Conservation (phyloP, 1,140 invertebrate species). For the Pseudomyrmex dendroicus region DNA sequence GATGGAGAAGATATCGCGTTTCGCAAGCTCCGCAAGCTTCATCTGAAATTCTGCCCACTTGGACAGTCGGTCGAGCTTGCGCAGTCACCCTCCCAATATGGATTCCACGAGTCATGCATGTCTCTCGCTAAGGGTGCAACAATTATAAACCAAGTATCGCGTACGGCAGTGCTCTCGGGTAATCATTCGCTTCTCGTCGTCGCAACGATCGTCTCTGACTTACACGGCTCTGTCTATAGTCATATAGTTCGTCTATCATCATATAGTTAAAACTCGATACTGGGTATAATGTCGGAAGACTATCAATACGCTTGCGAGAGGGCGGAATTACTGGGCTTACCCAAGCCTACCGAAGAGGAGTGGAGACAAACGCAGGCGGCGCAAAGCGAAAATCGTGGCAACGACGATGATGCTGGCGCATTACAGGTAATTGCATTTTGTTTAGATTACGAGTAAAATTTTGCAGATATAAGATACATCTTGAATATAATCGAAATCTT, state of each 20-base stretch:
- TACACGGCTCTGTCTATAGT: neutral
- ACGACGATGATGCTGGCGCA: constrained; percentile 67
- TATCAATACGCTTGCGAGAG: constrained; percentile 90
- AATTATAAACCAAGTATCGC: constrained; percentile 27
- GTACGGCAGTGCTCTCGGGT: neutral
- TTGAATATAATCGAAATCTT: neutral
- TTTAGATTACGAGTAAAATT: neutral
- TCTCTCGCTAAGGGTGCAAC: constrained; percentile 28
- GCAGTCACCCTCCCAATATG: constrained; percentile 74
- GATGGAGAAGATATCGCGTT: neutral
- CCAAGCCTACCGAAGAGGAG: constrained; percentile 88
- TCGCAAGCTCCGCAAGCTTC: neutral
- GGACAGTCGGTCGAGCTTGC: constrained; percentile 68
- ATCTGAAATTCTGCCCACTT: constrained; percentile 23
- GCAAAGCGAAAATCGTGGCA: constrained; percentile 57
- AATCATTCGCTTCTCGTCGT: neutral
- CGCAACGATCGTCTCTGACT: neutral
- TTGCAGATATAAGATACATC: too few relatives aligned
- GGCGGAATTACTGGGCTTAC: constrained; percentile 90
- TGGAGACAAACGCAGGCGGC: constrained; percentile 82
- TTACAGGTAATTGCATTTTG: constrained; percentile 74
- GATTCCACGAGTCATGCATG: constrained; percentile 66
- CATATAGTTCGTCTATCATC: neutral
- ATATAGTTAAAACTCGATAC: neutral
- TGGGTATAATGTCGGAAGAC: constrained; percentile 72